phyloP scores from a whole-genome alignment of 2,113 vertebrate species.

The Alces alces region DNA sequence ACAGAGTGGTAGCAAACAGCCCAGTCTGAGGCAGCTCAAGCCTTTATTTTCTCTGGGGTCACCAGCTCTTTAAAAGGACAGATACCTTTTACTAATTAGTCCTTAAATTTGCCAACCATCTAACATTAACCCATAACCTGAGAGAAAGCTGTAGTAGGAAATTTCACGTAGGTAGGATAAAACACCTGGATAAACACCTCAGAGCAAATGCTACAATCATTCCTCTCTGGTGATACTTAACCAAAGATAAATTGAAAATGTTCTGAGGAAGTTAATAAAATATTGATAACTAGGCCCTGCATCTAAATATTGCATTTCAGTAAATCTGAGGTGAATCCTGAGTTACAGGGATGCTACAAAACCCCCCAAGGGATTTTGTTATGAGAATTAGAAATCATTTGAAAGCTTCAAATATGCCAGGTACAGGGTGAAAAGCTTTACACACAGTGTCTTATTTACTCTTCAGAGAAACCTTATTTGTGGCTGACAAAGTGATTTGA shows the following conservation, averaged over 20 bases:
- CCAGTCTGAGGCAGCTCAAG: not conserved
- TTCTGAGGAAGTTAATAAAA: not conserved
- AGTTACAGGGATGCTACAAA: not conserved
- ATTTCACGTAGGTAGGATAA: not conserved
- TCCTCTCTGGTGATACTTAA: slow-evolving; percentile 18
- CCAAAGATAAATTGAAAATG: not conserved
- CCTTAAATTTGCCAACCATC: slow-evolving; percentile 33
- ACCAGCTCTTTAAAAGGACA: not conserved
- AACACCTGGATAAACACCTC: not conserved
- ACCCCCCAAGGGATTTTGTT: not conserved
- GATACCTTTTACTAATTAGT: not conserved
- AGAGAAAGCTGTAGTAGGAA: not conserved
- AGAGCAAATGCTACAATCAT: not conserved
- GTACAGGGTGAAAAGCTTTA: not conserved
- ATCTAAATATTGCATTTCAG: slow-evolving; percentile 15
- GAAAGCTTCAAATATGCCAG: not conserved
- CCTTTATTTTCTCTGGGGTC: not conserved
- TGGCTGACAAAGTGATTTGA: not conserved
- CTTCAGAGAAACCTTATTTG: slow-evolving; percentile 24
- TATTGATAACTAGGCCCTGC: not conserved
- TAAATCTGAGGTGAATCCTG: not conserved
- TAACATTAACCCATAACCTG: slow-evolving; percentile 27
- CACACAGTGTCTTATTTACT: not conserved
- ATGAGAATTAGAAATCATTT: not conserved
- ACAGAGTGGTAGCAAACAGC: not conserved